These are phyloP conservation scores for Volucella inanis DNA, from an alignment of 2,888 invertebrate genomes.

Conservation along the genomic window DNA sequence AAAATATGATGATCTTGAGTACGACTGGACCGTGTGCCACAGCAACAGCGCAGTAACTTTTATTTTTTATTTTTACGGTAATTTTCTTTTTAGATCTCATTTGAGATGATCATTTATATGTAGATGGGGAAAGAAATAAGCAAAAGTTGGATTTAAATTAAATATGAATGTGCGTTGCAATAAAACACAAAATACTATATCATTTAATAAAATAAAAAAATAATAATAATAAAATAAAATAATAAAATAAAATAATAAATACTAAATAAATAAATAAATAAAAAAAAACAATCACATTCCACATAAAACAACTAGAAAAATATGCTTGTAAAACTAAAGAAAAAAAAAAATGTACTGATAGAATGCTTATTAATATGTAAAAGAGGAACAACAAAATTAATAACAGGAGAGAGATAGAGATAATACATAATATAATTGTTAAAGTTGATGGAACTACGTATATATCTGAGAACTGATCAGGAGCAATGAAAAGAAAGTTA, in stretches of 20 bases:
- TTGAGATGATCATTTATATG: conserved; percentile 23
- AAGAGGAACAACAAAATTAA: not conserved
- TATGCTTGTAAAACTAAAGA: conserved; percentile 12
- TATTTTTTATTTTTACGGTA: not conserved
- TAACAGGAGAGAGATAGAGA: not conserved
- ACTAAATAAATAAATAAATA: too few relatives aligned
- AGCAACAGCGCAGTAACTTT: conserved; percentile 55
- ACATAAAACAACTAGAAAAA: not conserved
- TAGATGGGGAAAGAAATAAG: not conserved
- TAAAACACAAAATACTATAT: not conserved
- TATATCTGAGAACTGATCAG: not conserved
- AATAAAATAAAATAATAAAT: too few relatives aligned
- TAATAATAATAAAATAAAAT: too few relatives aligned
- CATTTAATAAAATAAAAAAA: too few relatives aligned
- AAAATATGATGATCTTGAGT: conserved; percentile 90
- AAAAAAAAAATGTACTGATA: conserved; percentile 28
- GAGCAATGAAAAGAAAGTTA: not conserved
- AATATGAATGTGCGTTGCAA: not conserved
- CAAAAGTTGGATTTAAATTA: conserved; percentile 3
- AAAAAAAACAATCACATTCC: not conserved
- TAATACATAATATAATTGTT: not conserved
- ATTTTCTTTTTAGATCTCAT: conserved; percentile 55
- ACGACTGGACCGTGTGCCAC: conserved; percentile 75
- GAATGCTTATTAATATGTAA: not conserved
- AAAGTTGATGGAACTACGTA: conserved; percentile 12